A percentile compares a stretch with the other conserved stretches of the same genome.
Conservation (phyloP, 2,113 vertebrate species). For the Rhipidura dahli region DNA sequence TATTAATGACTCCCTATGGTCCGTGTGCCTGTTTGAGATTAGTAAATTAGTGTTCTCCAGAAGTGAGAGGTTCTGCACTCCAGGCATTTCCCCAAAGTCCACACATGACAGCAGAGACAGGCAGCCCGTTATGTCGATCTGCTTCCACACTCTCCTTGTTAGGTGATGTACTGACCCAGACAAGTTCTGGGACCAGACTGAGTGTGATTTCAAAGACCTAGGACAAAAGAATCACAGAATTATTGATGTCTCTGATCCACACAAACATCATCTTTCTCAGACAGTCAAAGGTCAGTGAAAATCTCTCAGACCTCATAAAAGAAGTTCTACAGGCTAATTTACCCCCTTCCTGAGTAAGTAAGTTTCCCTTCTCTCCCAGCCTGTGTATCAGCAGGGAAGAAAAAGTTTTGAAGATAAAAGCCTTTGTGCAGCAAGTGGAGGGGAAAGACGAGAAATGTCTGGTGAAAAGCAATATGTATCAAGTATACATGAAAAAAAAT, state of each 20-base stretch:
- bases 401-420: conserved; percentile 52
- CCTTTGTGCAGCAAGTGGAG: background rate
- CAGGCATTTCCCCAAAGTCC: background rate
- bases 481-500: background rate
- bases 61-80: background rate
- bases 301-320: conserved; percentile 32
- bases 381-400: conserved; percentile 15
- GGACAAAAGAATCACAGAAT: conserved; percentile 40
- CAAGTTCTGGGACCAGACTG: conserved; percentile 1
- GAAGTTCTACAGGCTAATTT: conserved; percentile 49
- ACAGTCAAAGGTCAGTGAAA: conserved; percentile 26
- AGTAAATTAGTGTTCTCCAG: background rate
- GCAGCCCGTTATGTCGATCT: background rate
- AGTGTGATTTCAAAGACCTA: conserved; percentile 27
- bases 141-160: background rate
- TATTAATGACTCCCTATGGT: background rate
- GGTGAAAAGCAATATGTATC: background rate
- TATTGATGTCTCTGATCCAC: conserved; percentile 41
- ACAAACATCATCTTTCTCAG: conserved; percentile 25
- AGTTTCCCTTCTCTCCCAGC: conserved; percentile 8
- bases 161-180: background rate
- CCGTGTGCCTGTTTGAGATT: background rate
- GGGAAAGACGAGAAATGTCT: background rate
- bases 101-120: background rate
- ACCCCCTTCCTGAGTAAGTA: conserved; percentile 23